Evolutionary conservation across 2,888 invertebrate species (phyloP), one percentile per base, ranked within the genome.

Genomic region (Cenopis cana): DNA sequence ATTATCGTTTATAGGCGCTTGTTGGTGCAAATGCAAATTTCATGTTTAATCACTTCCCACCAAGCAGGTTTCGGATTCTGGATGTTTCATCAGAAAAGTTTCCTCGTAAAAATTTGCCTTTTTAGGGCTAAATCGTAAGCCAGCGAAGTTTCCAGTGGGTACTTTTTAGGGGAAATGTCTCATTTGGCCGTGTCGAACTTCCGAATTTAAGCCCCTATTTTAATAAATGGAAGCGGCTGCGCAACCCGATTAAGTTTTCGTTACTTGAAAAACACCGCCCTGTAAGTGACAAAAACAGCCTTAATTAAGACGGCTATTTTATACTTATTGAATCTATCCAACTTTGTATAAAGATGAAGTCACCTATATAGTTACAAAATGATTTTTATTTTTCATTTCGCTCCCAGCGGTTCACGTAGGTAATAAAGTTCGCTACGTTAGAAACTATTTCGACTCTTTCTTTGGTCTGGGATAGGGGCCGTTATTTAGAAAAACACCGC

Each of bases 91-190:
- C 83, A 82, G 82, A 81, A 86, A 89, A 90, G 83, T 90, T 89
- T 83, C 77, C 85, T 87, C 87, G 84, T 89, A 89, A 90, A 88
- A 88, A 86, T 86, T 79, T 83, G 81, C 76, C 77, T 78, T 87
- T 85, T 84, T 82, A 79, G 78, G 77, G 82, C 81, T 77, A 81
- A 85, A 85, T 85, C 84, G 86, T 85, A 86, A 86, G 85, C 83
- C 83, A 81, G 81, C 80, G 71, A 81, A 83, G 79, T 85, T 86
- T 82, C 74, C 74, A 82, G 78, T 78, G 76, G 80, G 78, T 77
- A 81, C 79, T 85, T 86, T 85, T 85, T 84, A 64, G 77, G 79
- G 76, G 74, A 77, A 86, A 86, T 81, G 82, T 85, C 85, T 83
- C 77, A 80, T 79, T 82, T 76, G 76, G 77, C 78, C 78, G 75